Percentiles rank a stretch among this genome's conserved stretches.
These are phyloP conservation scores for Dromococcyx pavoninus DNA, from an alignment of 2,797 vertebrate genomes.

Conservation along the genomic window DNA sequence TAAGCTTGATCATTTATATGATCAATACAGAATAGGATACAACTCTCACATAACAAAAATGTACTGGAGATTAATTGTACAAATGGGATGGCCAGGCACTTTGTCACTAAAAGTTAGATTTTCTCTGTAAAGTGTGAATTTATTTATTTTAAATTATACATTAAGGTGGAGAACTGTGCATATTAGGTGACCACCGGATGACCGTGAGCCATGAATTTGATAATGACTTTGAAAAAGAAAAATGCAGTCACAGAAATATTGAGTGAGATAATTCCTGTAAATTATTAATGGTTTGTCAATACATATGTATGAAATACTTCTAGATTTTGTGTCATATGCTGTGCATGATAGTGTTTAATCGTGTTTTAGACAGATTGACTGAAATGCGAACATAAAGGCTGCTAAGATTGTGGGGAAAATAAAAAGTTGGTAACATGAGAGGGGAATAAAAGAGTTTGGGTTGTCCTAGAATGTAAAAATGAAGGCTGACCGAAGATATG, in stretches of 20 bases:
- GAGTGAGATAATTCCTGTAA: neutral
- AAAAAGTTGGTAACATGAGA: neutral
- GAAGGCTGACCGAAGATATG: slow-evolving; percentile 37
- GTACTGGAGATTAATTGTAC: neutral
- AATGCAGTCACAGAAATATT: neutral
- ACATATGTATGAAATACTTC: neutral
- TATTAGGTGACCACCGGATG: neutral
- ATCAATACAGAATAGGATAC: neutral
- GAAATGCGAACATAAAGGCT: neutral
- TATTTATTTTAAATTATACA: neutral
- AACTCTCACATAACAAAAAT: neutral
- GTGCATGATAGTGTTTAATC: neutral
- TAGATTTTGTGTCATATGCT: neutral
- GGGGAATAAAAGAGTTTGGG: neutral
- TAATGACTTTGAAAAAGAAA: neutral
- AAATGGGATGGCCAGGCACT: neutral
- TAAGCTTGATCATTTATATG: neutral
- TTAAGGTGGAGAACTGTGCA: neutral
- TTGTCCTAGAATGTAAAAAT: slow-evolving; percentile 55
- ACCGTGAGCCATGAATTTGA: neutral
- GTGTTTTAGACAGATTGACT: neutral
- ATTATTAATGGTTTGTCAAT: neutral
- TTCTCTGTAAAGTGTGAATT: neutral
- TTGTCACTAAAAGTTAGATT: neutral
- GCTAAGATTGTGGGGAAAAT: neutral